Conservation (phyloP, 2,888 invertebrate species). For the Hyppa rectilinea region DNA sequence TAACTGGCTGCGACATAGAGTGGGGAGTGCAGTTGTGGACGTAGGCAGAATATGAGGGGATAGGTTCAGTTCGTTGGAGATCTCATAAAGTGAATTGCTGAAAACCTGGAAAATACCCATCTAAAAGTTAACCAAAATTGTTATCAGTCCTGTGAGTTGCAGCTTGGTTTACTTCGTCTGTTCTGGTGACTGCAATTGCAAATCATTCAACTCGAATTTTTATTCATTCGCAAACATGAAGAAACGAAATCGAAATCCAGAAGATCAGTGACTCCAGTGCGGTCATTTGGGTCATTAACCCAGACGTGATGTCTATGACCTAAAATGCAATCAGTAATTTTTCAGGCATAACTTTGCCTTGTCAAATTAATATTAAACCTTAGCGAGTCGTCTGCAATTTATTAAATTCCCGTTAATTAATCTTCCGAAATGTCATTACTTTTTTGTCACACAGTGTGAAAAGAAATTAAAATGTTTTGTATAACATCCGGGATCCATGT, state of each 20-base stretch:
- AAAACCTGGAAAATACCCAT: neutral
- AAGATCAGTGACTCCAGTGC: constrained; percentile 22
- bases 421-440: constrained; percentile 36
- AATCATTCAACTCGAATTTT: neutral
- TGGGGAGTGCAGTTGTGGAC: constrained; percentile 56
- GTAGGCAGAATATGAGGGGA: constrained; percentile 42
- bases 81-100: neutral
- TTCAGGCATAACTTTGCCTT: constrained; percentile 27
- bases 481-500: constrained; percentile 35
- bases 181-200: no score
- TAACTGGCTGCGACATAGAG: constrained; percentile 77
- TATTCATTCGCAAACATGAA: constrained; percentile 10
- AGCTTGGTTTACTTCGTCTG: neutral
- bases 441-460: constrained; percentile 39
- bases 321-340: constrained; percentile 34
- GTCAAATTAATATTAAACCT: constrained; percentile 34
- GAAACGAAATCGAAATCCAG: constrained; percentile 35
- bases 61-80: neutral
- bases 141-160: neutral
- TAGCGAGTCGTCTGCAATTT: constrained; percentile 30
- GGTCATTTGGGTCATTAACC: constrained; percentile 40
- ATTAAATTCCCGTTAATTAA: constrained; percentile 60
- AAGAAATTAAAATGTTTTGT: constrained; percentile 43
- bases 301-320: constrained; percentile 33
- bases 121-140: neutral